phyloP scores from a whole-genome alignment of 2,113 vertebrate species.

The Diphyllodes magnificus region DNA sequence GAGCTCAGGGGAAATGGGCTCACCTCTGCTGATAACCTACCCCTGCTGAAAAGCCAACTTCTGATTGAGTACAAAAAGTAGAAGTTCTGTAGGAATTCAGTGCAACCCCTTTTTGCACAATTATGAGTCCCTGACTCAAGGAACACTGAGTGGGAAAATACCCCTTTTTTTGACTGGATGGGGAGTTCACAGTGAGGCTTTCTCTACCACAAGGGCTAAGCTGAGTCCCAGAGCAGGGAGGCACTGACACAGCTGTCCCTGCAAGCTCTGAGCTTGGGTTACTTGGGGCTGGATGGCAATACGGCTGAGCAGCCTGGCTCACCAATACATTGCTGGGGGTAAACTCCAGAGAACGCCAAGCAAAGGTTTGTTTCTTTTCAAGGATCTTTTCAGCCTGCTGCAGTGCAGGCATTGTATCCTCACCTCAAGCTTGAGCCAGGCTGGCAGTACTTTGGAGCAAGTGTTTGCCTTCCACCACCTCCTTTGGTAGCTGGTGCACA shows the following conservation, averaged over 20 bases:
- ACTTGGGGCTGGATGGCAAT: not conserved
- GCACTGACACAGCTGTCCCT: not conserved
- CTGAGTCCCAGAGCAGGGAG: not conserved
- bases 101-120: not conserved
- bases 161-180: too few relatives aligned
- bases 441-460: not conserved
- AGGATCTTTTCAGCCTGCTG: not conserved
- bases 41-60: not conserved
- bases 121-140: not conserved
- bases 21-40: not conserved
- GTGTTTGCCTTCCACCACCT: not conserved
- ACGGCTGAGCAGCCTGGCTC: not conserved
- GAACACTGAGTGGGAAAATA: not conserved
- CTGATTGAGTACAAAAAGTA: not conserved
- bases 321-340: not conserved
- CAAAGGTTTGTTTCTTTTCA: not conserved
- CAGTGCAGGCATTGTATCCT: not conserved
- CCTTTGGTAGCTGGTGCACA: not conserved
- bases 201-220: not conserved
- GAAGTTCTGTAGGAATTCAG: not conserved
- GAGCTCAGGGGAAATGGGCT: not conserved
- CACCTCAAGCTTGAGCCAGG: not conserved
- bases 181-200: not conserved
- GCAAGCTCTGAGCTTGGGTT: not conserved
- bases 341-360: not conserved